Evolutionary conservation across 2,888 invertebrate species (phyloP), one percentile per base, ranked within the genome.

Genomic region (Xiphydria camelus): DNA sequence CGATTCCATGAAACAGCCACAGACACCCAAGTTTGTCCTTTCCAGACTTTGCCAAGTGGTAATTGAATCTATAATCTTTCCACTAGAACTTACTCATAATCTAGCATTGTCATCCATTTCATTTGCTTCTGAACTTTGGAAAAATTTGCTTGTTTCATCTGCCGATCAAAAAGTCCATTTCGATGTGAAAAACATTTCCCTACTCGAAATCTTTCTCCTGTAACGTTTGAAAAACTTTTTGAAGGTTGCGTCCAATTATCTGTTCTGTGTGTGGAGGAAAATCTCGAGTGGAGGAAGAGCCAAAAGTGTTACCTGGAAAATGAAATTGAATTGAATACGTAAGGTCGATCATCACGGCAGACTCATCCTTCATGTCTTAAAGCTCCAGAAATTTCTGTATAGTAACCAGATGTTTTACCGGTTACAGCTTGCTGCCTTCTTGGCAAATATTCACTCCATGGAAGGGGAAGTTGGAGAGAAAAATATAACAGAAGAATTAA

Each of bases 21-120:
- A 82, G 67, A 91, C 91, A 9, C 91, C 92, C 7, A 91, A 91
- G 77, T 83, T 94, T 62, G 89, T 94, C 36, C 80, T 92, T 20
- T 91, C 91, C 67, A 83, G 91, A 64, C 80, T 95, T 46, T 94
- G 94, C 74, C 89, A 94, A 61, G 86, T 91, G 72, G 94, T 94
- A 79, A 83, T 85, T 29, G 17, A 32, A 51, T 29, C 7, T 23
- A 7, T 15, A 36, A 22, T 34, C 19, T 47, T 35, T 40, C 37
- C 47, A n/a, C n/a, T n/a, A n/a, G n/a, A n/a, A n/a, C n/a, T n/a
- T n/a, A n/a, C n/a, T n/a, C n/a, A n/a, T n/a, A n/a, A n/a, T n/a
- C n/a, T n/a, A n/a, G n/a, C n/a, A n/a, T n/a, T n/a, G n/a, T n/a
- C n/a, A n/a, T n/a, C n/a, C n/a, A n/a, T n/a, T n/a, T n/a, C n/a